phyloP scores from a whole-genome alignment of 2,888 invertebrate genomes.

The Drosophila cognata region DNA sequence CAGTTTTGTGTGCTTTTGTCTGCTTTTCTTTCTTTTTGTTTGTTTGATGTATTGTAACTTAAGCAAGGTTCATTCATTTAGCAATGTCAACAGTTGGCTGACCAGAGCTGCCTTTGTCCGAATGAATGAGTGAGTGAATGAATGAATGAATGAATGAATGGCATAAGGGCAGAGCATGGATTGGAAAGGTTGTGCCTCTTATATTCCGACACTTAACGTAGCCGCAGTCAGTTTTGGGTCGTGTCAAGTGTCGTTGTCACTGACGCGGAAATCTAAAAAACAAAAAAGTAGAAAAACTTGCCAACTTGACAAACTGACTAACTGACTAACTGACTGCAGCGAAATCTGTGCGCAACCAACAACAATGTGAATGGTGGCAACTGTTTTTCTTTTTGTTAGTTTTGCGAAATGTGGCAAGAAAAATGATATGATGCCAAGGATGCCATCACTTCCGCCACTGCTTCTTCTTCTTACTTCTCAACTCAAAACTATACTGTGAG shows the following conservation, averaged over 20 bases:
- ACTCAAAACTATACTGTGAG: not conserved
- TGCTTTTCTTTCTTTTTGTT: not conserved
- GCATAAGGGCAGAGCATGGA: not conserved
- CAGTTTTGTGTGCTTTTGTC: conserved; percentile 8
- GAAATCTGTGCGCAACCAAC: conserved; percentile 57
- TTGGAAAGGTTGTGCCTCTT: conserved; percentile 11
- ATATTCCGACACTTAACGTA: conserved; percentile 42
- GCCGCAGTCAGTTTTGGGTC: conserved; percentile 61
- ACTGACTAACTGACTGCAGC: conserved; percentile 45
- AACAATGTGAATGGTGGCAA: conserved; percentile 31
- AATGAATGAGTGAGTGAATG: conserved; percentile 43
- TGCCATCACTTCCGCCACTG: not conserved
- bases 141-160: conserved; percentile 19
- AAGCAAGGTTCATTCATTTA: conserved; percentile 71
- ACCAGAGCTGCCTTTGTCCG: conserved; percentile 67
- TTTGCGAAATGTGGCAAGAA: conserved; percentile 57
- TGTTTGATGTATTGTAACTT: conserved; percentile 60
- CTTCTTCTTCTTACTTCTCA: conserved; percentile 1
- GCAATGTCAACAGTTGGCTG: conserved; percentile 79
- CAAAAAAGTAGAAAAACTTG: not conserved
- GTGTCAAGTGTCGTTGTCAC: conserved; percentile 72
- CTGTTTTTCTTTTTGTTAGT: not conserved
- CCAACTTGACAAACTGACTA: conserved; percentile 37
- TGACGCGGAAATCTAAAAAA: conserved; percentile 66
- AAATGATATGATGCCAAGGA: conserved; percentile 58